These are phyloP conservation scores for Nomada ruficornis DNA, from an alignment of 2,888 invertebrate species.

Conservation along the genomic window DNA sequence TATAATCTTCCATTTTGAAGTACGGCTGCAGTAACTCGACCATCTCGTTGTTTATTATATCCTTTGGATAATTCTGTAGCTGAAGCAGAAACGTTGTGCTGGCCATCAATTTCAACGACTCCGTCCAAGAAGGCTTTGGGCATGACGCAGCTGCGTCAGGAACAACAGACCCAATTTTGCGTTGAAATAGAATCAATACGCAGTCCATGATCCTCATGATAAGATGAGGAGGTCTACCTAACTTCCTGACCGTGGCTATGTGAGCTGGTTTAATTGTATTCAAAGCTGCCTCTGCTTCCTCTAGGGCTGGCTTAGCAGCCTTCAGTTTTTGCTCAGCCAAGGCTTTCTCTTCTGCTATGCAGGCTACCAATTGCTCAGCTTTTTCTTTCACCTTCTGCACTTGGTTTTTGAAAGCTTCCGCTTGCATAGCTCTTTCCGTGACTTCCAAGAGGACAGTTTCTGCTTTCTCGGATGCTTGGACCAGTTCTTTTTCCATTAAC, in stretches of 20 bases:
- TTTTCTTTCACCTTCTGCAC: constrained; percentile 98
- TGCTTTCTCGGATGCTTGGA: constrained; percentile 96
- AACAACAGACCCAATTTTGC: constrained; percentile 91
- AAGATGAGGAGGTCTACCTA: constrained; percentile 97
- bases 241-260: constrained; percentile 96
- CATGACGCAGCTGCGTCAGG: constrained; percentile 93
- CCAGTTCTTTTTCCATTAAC: constrained; percentile 97
- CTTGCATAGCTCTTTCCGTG: constrained; percentile 96
- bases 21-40: constrained; percentile 96
- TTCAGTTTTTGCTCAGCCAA: constrained; percentile 96
- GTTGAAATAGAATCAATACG: constrained; percentile 96
- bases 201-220: constrained; percentile 99
- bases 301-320: constrained; percentile 97
- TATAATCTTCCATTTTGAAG: constrained; percentile 98
- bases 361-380: constrained; percentile 94
- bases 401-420: constrained; percentile 97
- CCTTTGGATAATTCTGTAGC: constrained; percentile 97
- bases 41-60: constrained; percentile 98
- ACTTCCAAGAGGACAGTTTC: constrained; percentile 95
- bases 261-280: constrained; percentile 99
- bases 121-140: constrained; percentile 98
- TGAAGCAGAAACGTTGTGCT: constrained; percentile 96
- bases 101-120: constrained; percentile 99
- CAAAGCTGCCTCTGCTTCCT: constrained; percentile 97
- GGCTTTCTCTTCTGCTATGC: constrained; percentile 95